Evolutionary conservation across 2,888 invertebrate genomes (phyloP), one percentile per base, ranked within the genome.

Genomic region (Phasia obesa): DNA sequence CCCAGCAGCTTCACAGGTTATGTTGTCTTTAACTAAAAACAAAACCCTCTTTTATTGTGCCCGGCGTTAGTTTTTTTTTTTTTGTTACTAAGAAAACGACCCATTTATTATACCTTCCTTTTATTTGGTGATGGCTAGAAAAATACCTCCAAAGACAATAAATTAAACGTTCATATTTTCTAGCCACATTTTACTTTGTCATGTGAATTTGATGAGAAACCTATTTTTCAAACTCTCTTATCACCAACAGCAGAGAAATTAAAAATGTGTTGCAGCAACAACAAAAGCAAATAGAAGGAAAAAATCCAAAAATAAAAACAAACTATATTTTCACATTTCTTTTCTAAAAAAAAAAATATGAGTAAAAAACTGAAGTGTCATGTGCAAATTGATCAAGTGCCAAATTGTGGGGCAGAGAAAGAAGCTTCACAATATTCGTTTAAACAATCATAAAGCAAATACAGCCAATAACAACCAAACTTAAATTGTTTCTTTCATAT

Each of bases 161-260:
- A 47, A 70, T 70, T 57, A 59, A 6, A 23, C 23, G 59, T 59
- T 59, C 15, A n/a, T 51, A 59, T 42, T 67, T 59, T 38, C 27
- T 59, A 13, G 59, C 11, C 57, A 67, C n/a, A 67, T 13, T 57
- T 65, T 17, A 25, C 55, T 65, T 19, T 57, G 49, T 65, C 75
- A 57, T 75, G 75, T 65, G 57, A 65, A 65, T 38, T 65, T 19
- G 47, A 59, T 38, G 57, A 74, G 23, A 7, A 44, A 44, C 23
- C 15, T 27, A 51, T 55, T 64, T 62, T 53, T 7, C n/a, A 47
- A 2, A 27, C 62, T 21, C 44, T 55, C 23, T 47, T 17, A 42
- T 17, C 65, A 57, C 25, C 5, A 55, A 5, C 6, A 31, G 23
- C 11, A 49, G 17, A 19, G 19, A 59, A 15, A 57, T 35, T 23